phyloP scores from a whole-genome alignment of 2,797 vertebrate genomes.

The Antennarius maculatus region DNA sequence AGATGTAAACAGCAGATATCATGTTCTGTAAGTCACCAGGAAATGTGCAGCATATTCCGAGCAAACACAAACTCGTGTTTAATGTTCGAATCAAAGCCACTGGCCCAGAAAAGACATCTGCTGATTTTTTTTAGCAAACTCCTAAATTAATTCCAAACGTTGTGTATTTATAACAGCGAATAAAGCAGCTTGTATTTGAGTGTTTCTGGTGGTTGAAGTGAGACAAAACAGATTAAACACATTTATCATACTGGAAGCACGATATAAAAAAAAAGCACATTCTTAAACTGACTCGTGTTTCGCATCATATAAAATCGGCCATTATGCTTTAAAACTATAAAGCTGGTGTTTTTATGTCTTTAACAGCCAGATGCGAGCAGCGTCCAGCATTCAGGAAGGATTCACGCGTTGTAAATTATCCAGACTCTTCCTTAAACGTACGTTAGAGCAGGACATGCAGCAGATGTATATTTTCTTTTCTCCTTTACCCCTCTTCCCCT shows the following conservation, averaged over 20 bases:
- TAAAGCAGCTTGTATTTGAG: slow-evolving; percentile 18
- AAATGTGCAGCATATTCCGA: slow-evolving; percentile 43
- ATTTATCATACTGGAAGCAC: slow-evolving; percentile 9
- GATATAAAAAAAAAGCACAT: not conserved
- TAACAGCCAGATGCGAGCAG: slow-evolving; percentile 18
- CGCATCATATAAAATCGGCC: slow-evolving; percentile 13
- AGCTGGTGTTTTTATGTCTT: slow-evolving; percentile 17
- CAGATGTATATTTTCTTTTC: slow-evolving; percentile 50
- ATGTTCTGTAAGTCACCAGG: slow-evolving; percentile 58
- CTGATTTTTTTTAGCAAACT: slow-evolving; percentile 60
- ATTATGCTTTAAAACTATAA: not conserved
- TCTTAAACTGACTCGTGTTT: slow-evolving; percentile 4
- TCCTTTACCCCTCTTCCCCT: slow-evolving; percentile 26
- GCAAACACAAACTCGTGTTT: slow-evolving; percentile 50
- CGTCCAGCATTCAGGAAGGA: slow-evolving; percentile 16
- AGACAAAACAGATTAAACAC: not conserved
- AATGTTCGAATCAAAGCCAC: slow-evolving; percentile 42
- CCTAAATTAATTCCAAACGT: slow-evolving; percentile 48
- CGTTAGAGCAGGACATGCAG: slow-evolving; percentile 39
- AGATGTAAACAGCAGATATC: slow-evolving; percentile 51
- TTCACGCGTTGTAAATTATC: slow-evolving; percentile 42
- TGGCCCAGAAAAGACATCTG: slow-evolving; percentile 54
- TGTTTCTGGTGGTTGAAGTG: slow-evolving; percentile 13
- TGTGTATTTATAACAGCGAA: slow-evolving; percentile 43
- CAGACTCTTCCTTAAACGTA: slow-evolving; percentile 46